phyloP scores from a whole-genome alignment of 2,113 vertebrate genomes.

The Plestiodon gilberti region DNA sequence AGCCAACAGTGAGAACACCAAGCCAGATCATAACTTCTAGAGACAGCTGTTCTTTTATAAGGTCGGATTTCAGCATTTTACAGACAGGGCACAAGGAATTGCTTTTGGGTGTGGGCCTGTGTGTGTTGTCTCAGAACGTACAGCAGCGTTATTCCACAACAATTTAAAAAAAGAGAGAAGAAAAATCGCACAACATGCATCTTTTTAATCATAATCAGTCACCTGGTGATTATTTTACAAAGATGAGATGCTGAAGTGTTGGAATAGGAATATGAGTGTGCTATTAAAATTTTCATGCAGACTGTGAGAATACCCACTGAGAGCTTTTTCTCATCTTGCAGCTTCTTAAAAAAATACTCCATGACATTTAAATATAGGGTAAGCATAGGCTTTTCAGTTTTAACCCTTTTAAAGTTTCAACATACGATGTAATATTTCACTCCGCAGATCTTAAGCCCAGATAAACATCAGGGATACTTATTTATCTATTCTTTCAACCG shows the following conservation, averaged over 20 bases:
- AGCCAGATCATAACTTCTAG: not conserved
- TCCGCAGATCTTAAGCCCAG: not conserved
- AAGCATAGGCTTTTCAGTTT: not conserved
- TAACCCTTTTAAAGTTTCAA: not conserved
- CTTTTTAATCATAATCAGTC: slow-evolving; percentile 32
- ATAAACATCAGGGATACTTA: too few relatives aligned
- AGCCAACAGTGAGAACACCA: not conserved
- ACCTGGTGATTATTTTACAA: slow-evolving; percentile 2
- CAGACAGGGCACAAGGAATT: not conserved
- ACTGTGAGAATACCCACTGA: slow-evolving; percentile 12
- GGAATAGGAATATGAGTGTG: slow-evolving; percentile 24
- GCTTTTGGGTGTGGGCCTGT: not conserved
- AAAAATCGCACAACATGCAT: not conserved
- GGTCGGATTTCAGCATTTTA: not conserved
- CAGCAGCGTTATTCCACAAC: not conserved
- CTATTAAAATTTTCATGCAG: slow-evolving; percentile 24
- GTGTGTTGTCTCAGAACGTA: not conserved
- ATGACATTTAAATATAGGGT: not conserved
- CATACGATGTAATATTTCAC: not conserved
- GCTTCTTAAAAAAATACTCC: not conserved
- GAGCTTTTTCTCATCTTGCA: not conserved
- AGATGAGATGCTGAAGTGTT: slow-evolving; percentile 6
- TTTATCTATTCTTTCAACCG: too few relatives aligned
- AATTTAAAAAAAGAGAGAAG: slow-evolving; percentile 10
- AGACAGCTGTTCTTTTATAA: not conserved